Base-by-base conservation (phyloP, 2,113 vertebrate species). In the Aspidoscelis tigris region DNA sequence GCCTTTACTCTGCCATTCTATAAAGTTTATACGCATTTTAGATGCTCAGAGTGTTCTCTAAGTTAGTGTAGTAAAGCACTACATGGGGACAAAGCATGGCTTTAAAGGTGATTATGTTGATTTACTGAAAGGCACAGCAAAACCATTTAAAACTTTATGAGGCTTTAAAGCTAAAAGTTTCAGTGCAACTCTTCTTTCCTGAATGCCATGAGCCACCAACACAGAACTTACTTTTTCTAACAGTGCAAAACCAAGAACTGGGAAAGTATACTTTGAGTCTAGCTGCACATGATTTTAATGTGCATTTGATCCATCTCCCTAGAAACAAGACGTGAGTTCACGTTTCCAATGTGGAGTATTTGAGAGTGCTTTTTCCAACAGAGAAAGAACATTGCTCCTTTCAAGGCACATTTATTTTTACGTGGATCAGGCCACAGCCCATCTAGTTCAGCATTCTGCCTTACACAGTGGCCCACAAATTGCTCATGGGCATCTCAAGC, bases 51-150 rank as follows among this genome's bases (percentile, higher is more conserved):
- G 75, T 0, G 0, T 61, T 81, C 0, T 71, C 76, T 84, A 16
- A 58, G 33, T 22, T n/a, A n/a, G 69, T 86, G 55, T 39, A 78
- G 39, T 44, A 47, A 87, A 83, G 47, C 12, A 65, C 43, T 81
- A 21, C 22, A 69, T 26, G 12, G 72, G 26, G 75, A 87, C 47
- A 88, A 47, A 0, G 4, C 85, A 5, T 77, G 78, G 76, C 10
- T 91, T 89, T 80, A 44, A 8, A 41, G 69, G 10, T 79, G 44
- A 78, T 76, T 79, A 53, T 33, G 80, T 0, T 84, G 72, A 81
- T 93, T 85, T 86, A 85, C 47, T 84, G 41, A 76, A 84, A 85
- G 76, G n/a, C 21, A 80, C n/a, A 80, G 66, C 71, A 87, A 73
- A 68, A n/a, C 2, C 77, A 76, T 83, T 53, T 85, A 55, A 78